Conservation (phyloP, 2,888 invertebrate species). For the Drosophila stalkeri region DNA sequence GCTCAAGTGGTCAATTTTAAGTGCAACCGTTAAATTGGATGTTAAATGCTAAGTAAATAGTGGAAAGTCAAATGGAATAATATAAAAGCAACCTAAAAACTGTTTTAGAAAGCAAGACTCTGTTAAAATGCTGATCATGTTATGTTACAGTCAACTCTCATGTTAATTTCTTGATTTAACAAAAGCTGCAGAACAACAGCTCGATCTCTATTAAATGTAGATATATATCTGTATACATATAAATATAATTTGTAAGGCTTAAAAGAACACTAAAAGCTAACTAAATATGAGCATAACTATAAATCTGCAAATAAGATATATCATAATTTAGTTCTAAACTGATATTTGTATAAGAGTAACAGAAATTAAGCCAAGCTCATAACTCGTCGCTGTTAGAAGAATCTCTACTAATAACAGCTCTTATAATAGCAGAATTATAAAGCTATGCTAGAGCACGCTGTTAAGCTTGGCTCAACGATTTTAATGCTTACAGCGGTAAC, state of each 20-base stretch:
- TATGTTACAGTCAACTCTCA: neutral
- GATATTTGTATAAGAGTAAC: neutral
- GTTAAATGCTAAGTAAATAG: neutral
- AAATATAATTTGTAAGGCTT: too few species aligned
- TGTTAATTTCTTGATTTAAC: neutral
- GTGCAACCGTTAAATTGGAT: neutral
- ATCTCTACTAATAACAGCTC: too few species aligned
- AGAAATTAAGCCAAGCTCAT: neutral
- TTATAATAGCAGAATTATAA: neutral
- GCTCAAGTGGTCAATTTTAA: constrained; percentile 1
- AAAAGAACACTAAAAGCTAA: too few species aligned
- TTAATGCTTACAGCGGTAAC: neutral
- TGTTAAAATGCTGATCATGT: neutral
- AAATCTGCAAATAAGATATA: neutral
- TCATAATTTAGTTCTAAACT: neutral
- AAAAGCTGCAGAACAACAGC: neutral
- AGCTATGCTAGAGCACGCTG: neutral
- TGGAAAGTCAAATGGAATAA: neutral
- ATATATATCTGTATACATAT: neutral
- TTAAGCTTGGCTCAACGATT: neutral
- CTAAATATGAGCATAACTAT: neutral
- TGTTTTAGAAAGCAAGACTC: neutral
- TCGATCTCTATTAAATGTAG: too few species aligned
- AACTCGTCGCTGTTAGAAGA: too few species aligned
- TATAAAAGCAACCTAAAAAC: neutral